These are phyloP conservation scores for Phalacrocorax carbo DNA, from an alignment of 2,113 vertebrate species.

Conservation along the genomic window DNA sequence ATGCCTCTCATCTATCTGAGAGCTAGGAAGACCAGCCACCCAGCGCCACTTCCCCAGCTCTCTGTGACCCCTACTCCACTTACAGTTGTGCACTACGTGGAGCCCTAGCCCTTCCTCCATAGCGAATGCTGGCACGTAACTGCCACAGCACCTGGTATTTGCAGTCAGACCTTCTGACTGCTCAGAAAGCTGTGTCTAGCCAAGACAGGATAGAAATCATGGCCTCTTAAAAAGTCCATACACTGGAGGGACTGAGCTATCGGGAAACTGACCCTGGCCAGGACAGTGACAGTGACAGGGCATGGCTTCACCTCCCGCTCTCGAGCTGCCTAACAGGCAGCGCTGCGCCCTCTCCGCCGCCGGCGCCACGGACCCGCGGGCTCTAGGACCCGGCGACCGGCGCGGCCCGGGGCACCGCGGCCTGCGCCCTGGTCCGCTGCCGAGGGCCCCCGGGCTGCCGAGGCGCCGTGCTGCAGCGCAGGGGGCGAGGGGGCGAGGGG, in stretches of 20 bases:
- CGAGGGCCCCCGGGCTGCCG: background rate
- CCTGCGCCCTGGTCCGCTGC: background rate
- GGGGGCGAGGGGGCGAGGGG: background rate
- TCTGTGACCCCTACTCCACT: background rate
- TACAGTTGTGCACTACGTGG: background rate
- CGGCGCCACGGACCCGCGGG: background rate
- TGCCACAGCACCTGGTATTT: background rate
- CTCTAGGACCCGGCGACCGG: background rate
- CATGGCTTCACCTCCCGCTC: too few species aligned
- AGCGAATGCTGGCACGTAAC: fast-evolving
- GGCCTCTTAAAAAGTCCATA: background rate
- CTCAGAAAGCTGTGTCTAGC: background rate
- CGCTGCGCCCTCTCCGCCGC: too few species aligned
- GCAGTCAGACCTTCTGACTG: background rate
- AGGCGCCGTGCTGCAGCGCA: background rate
- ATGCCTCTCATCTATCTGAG: background rate
- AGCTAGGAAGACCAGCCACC: background rate
- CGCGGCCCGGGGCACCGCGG: background rate
- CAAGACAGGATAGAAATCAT: background rate
- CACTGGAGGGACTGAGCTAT: background rate
- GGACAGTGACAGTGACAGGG: background rate
- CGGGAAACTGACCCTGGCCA: background rate
- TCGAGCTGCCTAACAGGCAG: background rate
- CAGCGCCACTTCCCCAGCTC: background rate
- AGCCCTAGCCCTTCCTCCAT: background rate